Evolutionary conservation across 2,888 invertebrate genomes (phyloP).

Genomic region (Belgica antarctica): DNA sequence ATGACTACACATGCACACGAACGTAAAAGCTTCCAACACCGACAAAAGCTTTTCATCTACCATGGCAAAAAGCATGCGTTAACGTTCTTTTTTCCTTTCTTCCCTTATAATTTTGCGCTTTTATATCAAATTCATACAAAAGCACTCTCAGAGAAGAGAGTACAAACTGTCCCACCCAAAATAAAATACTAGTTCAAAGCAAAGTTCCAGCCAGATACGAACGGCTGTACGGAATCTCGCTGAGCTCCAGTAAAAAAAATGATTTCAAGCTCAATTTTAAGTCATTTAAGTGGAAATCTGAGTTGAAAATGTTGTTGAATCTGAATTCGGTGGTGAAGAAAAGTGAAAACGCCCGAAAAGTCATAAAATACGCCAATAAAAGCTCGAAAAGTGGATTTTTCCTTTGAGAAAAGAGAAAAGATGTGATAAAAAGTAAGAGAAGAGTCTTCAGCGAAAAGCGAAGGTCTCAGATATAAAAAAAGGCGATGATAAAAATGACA

Average conservation of each 20-base stretch:
- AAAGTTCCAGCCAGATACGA: conserved; percentile 42
- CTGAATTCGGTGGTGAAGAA: too few relatives aligned
- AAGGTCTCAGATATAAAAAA: background rate
- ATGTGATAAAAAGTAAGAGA: conserved; percentile 6
- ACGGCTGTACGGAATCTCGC: conserved; percentile 33
- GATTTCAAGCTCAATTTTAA: conserved; percentile 29
- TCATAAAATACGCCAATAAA: background rate
- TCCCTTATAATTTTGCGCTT: conserved; percentile 40
- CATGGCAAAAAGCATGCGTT: conserved; percentile 43
- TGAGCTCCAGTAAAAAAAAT: conserved; percentile 32
- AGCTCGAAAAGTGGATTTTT: background rate
- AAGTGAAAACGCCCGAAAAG: background rate
- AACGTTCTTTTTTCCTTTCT: conserved; percentile 27
- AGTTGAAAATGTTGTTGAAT: background rate
- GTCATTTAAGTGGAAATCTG: conserved; percentile 15
- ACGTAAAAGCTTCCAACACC: conserved; percentile 35
- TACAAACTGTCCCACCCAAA: conserved; percentile 42
- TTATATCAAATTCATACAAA: conserved; percentile 27
- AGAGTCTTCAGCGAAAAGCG: background rate
- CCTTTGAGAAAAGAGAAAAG: background rate
- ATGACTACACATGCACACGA: conserved; percentile 18
- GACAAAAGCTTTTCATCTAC: conserved; percentile 33
- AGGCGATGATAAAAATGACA: background rate
- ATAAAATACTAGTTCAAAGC: conserved; percentile 44
- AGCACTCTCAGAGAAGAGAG: conserved; percentile 21